Percentiles rank a stretch among this genome's conserved stretches.
phyloP scores from a whole-genome alignment of 2,888 invertebrate species.

The Eutolmus rufibarbis region DNA sequence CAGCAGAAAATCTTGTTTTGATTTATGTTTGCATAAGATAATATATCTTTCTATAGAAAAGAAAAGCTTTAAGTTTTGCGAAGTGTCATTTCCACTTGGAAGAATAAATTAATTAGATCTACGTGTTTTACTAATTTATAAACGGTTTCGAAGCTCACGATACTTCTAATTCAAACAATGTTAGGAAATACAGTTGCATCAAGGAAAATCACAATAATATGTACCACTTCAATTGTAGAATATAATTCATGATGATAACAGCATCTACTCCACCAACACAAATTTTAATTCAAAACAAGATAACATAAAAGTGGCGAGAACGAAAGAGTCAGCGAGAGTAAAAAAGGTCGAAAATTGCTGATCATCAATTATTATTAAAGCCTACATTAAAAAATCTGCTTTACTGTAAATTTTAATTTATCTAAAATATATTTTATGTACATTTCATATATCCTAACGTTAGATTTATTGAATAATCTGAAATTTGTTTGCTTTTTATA shows the following conservation, averaged over 20 bases:
- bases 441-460: constrained; percentile 1
- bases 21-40: too few species aligned
- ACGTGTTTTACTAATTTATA: background rate
- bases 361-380: background rate
- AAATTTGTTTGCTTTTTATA: background rate
- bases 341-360: background rate
- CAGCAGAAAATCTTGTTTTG: too few species aligned
- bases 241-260: background rate
- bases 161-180: background rate
- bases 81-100: background rate
- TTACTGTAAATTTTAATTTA: constrained; percentile 10
- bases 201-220: background rate
- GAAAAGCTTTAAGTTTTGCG: too few species aligned
- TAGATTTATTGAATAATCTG: background rate
- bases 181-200: background rate
- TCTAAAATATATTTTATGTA: constrained; percentile 28
- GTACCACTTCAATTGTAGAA: background rate
- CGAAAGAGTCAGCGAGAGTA: background rate
- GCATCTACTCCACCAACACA: background rate
- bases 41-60: too few species aligned
- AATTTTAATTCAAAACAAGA: background rate
- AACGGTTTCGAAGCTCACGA: background rate
- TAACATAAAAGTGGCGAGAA: background rate
- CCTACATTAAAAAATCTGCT: constrained; percentile 11
- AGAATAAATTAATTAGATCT: too few species aligned